These are phyloP conservation scores for Hemithea aestivaria DNA, from an alignment of 2,888 invertebrate species.

Conservation along the genomic window DNA sequence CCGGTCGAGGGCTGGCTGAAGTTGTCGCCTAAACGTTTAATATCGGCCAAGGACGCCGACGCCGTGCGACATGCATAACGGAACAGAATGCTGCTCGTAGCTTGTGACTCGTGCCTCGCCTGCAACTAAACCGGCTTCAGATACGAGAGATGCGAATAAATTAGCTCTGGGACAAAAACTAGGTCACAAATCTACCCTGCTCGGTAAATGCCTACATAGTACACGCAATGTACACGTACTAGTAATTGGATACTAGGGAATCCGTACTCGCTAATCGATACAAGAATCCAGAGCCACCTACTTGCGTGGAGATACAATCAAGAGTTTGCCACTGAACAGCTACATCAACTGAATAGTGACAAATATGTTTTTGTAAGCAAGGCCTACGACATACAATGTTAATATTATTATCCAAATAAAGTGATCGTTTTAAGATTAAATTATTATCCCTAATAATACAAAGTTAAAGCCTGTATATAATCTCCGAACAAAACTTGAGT, in stretches of 20 bases:
- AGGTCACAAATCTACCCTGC: conserved; percentile 32
- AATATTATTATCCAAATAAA: conserved; percentile 5
- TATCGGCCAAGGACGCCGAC: conserved; percentile 68
- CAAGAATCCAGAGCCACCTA: neutral
- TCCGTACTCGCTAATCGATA: neutral
- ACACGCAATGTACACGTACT: too few relatives aligned
- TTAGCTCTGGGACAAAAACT: conserved; percentile 35
- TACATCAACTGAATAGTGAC: too few relatives aligned
- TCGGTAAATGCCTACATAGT: neutral
- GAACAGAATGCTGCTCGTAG: conserved; percentile 24
- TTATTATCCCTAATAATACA: neutral
- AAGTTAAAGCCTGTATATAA: neutral
- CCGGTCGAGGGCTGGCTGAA: conserved; percentile 33
- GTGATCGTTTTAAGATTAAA: conserved; percentile 6
- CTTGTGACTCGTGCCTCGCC: conserved; percentile 12
- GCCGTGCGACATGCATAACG: conserved; percentile 41
- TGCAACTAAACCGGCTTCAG: conserved; percentile 36
- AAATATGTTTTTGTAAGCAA: too few relatives aligned
- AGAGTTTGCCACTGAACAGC: too few relatives aligned
- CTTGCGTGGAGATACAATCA: too few relatives aligned
- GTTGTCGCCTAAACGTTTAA: conserved; percentile 61
- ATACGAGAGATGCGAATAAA: conserved; percentile 39
- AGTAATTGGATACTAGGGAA: neutral
- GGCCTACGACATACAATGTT: conserved; percentile 1
- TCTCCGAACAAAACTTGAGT: conserved; percentile 7